Evolutionary conservation across 2,113 vertebrate genomes (phyloP), one percentile per base, ranked within the genome.

Genomic region (Phaethon lepturus): DNA sequence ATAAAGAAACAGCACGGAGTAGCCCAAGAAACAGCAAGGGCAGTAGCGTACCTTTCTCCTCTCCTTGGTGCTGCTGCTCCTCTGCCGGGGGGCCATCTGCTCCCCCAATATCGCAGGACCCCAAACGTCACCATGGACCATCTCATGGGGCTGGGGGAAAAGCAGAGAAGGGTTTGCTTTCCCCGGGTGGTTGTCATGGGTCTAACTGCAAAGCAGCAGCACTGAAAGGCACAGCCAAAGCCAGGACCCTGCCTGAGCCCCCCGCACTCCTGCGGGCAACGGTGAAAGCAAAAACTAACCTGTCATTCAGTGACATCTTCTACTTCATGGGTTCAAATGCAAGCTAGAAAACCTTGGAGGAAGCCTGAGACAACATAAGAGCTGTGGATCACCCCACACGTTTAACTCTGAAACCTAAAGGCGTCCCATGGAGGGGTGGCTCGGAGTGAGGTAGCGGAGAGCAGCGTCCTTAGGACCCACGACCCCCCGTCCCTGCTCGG

Each of bases 41-140:
- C 24, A 25, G 19, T 24, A 66, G n/a, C 10, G 1, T 38, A 45
- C 52, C 35, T 60, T 53, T 40, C 45, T 45, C 9, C 18, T 62
- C 47, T 23, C 38, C 59, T 42, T 22, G 25, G 38, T 55, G 56
- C 29, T 63, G 63, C 55, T 77, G 62, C 78, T 76, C 19, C 38
- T 49, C 29, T 13, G 9, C n/a, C 42, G 67, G 38, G 28, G 33
- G 4, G 62, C 55, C 17, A 7, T 18, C 20, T 3, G 16, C 24
- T 42, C 13, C 11, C 25, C 12, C 10, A 7, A 0, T 38, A 26
- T 17, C 3, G 0, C 58, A 64, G 75, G 33, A 62, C 22, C 56
- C 38, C 40, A n/a, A 2, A n/a, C 3, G 6, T 55, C 56, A 19
- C 58, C 4, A 0, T 15, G n/a, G 31, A 55, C 58, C 42, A n/a